Base-by-base conservation (phyloP, 2,888 invertebrate genomes). In the Watsonalla cultraria region DNA sequence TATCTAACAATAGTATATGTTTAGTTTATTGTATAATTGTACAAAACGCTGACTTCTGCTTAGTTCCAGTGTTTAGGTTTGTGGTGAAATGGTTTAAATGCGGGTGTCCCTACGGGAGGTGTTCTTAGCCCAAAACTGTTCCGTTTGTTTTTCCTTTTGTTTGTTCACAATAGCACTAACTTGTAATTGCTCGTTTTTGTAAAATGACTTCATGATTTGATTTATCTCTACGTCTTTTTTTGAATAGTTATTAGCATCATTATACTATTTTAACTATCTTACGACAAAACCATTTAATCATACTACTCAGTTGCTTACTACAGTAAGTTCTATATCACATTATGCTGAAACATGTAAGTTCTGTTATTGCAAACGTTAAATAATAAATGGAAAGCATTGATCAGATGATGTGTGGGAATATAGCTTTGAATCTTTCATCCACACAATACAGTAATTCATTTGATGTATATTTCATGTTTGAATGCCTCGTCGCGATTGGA, bases 1-100 rank as follows among this genome's bases (percentile, higher is more conserved):
- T 78, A 70, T 74, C 78, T 70, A 64, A 74, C 65, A 66, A 74
- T 76, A 78, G 76, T 75, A 76, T 68, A 75, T 75, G 69, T 73
- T 69, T 67, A 71, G 66, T 68, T 68, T 74, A 79, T 82, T 84
- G 80, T 81, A 58, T 64, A 51, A 58, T 76, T 70, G 68, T 68
- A 81, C 75, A 83, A 85, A 78, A 76, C 80, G 71, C 72, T 75
- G 71, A 68, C 79, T 80, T 79, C 79, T 72, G 74, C 78, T 80
- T 75, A 80, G 73, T 77, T 76, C 70, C 74, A 75, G 70, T 72
- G 68, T 74, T 77, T 70, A 74, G 72, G 74, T 74, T 78, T 83
- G 82, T 76, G 81, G 80, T 72, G 64, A 70, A 74, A 70, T 67
- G 60, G 60, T 66, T 76, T 66, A 65, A 65, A 79, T 78, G 77